phyloP scores from a whole-genome alignment of 1,140 invertebrate genomes.

The Sarcophaga peregrina region DNA sequence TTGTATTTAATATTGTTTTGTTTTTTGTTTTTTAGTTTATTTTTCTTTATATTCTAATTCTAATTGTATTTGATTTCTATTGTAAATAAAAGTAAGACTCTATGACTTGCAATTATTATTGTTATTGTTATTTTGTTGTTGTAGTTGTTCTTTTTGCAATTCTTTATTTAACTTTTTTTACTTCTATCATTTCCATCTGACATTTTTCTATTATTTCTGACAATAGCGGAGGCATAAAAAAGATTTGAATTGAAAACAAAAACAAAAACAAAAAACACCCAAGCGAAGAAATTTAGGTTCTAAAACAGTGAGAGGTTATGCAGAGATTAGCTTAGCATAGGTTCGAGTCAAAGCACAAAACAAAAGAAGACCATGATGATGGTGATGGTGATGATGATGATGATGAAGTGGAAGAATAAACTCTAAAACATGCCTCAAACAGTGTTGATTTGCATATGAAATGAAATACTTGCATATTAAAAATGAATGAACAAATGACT shows the following conservation, averaged over 20 bases:
- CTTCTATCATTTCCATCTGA: background rate
- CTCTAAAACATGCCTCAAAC: background rate
- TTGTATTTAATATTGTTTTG: background rate
- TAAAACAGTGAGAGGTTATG: background rate
- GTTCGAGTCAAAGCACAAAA: background rate
- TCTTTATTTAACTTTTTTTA: background rate
- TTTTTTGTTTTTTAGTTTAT: no score
- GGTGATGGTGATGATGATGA: no score
- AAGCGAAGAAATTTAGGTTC: background rate
- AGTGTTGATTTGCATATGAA: constrained; percentile 27
- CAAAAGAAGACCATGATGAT: background rate
- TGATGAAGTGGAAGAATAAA: no score
- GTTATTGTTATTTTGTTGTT: background rate
- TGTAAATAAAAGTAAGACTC: background rate
- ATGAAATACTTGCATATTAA: background rate
- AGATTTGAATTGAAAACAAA: constrained; percentile 11
- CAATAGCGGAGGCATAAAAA: background rate
- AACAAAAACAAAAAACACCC: background rate
- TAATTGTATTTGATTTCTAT: constrained; percentile 8
- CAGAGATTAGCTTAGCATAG: background rate
- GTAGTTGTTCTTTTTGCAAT: constrained; percentile 10
- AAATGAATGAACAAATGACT: no score
- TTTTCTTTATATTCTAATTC: background rate
- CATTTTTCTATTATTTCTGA: constrained; percentile 31
- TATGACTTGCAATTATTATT: constrained; percentile 19